These are phyloP conservation scores for Drosophila rellima DNA, from an alignment of 2,888 invertebrate genomes.

Conservation along the genomic window DNA sequence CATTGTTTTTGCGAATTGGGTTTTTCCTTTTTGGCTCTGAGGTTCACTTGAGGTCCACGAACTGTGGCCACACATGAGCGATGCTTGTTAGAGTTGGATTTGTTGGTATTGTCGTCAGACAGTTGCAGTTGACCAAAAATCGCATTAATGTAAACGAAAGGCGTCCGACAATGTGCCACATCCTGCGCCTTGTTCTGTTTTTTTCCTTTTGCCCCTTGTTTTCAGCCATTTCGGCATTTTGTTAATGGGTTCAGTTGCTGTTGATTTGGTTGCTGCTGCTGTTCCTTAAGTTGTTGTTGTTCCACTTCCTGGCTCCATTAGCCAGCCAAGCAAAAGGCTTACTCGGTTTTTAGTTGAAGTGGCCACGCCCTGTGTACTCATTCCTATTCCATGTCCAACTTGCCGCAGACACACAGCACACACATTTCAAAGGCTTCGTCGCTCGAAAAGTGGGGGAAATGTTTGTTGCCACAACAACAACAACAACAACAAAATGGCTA, in stretches of 20 bases:
- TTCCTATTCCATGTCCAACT: slow-evolving; percentile 9
- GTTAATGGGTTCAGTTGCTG: slow-evolving; percentile 65
- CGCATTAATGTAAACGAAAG: slow-evolving; percentile 59
- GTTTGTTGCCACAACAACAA: slow-evolving; percentile 68
- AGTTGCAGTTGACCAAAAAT: slow-evolving; percentile 64
- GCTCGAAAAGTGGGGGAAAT: slow-evolving; percentile 53
- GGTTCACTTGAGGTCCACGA: slow-evolving; percentile 71
- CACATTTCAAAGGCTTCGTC: slow-evolving; percentile 72
- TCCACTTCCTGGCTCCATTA: slow-evolving; percentile 71
- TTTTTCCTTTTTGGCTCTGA: slow-evolving; percentile 4
- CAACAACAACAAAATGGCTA: slow-evolving; percentile 65
- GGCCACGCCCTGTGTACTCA: slow-evolving; percentile 64
- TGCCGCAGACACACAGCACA: slow-evolving; percentile 50
- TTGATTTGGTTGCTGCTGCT: slow-evolving; percentile 29
- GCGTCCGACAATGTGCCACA: slow-evolving; percentile 16
- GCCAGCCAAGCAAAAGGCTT: slow-evolving; percentile 65
- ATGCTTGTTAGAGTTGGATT: slow-evolving; percentile 19
- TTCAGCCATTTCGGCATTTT: slow-evolving; percentile 49
- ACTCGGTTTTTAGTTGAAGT: slow-evolving; percentile 70
- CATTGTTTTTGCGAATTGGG: slow-evolving; percentile 20
- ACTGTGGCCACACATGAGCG: slow-evolving; percentile 48
- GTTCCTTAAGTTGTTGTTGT: slow-evolving; percentile 32
- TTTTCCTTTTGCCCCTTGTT: slow-evolving; percentile 18
- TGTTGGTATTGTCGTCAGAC: slow-evolving; percentile 18
- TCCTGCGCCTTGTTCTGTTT: slow-evolving; percentile 36